Evolutionary conservation across 2,797 vertebrate species (phyloP), one percentile per base, ranked within the genome.

Genomic region (Spinus pinus): DNA sequence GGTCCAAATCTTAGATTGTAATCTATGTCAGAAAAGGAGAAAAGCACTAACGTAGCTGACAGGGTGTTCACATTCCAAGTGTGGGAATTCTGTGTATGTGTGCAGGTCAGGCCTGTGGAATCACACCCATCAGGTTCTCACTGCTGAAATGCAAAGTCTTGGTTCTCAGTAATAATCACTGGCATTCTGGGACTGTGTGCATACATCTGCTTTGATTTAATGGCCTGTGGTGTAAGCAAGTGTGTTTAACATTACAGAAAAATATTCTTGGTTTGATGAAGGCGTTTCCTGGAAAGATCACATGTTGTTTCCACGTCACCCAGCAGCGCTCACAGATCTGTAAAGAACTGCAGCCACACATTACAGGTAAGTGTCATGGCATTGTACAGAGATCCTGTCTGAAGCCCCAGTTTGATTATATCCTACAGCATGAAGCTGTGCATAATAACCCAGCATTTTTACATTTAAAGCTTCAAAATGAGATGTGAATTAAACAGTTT

Each of bases 291-390:
- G 98, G 98, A 93, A 98, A 98, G 97, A 97, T 99, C 85, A 97
- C 97, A 4, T 99, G 99, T 93, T 95, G 97, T 95, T 98, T 99
- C 94, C 98, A 99, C 50, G 96, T 99, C 93, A 99, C 99, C 30
- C 98, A 98, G 30, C 98, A 99, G 97, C 97, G 57, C 67, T 94
- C 98, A 58, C 98, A 97, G 64, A 95, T 99, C 46, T 98, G 98
- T 90, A 69, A 95, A 17, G 97, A 98, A 18, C 97, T 99, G 62
- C 96, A 98, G 97, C 98, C 98, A 7, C 98, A 98, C 25, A 65
- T 98, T 96, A 98, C 93, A 75, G 97, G 99, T 99, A 97, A 97
- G 95, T 65, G 19, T 9, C 67, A 9, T 5, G 33, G 47, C 28
- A 30, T 4, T 51, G 72, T 28, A 57, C 71, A 35, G 65, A 88